A percentile compares a stretch with the other conserved stretches of the same genome.
phyloP scores from a whole-genome alignment of 2,113 vertebrate species.

The Brachyistius frenatus region DNA sequence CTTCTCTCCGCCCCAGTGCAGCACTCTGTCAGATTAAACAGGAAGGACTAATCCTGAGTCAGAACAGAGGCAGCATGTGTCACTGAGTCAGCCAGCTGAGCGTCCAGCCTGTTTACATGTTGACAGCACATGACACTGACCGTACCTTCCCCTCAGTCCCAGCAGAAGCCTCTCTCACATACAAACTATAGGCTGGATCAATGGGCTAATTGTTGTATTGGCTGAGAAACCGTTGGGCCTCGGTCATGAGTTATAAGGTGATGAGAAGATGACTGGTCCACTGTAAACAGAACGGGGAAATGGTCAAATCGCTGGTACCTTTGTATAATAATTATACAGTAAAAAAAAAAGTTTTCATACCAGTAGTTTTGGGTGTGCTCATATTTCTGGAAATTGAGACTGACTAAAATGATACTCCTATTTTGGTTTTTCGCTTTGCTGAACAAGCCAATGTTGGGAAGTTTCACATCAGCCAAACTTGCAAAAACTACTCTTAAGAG shows the following conservation, averaged over 20 bases:
- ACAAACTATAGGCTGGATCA: conserved; percentile 59
- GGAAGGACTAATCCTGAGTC: conserved; percentile 61
- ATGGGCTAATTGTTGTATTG: conserved; percentile 59
- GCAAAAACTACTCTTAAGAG: conserved; percentile 1
- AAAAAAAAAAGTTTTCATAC: too few species aligned
- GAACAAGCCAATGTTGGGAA: neutral
- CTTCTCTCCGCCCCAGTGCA: neutral
- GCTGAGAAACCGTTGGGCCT: conserved; percentile 29
- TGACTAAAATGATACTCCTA: neutral
- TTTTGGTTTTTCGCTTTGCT: conserved; percentile 9
- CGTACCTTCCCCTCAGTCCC: conserved; percentile 39
- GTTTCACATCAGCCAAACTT: conserved; percentile 18
- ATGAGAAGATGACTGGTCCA: conserved; percentile 42
- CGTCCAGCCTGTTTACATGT: conserved; percentile 66
- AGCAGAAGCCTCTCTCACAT: conserved; percentile 22
- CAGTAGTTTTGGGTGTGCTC: neutral
- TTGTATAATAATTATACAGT: neutral
- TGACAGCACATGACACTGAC: conserved; percentile 67
- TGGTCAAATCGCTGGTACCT: neutral
- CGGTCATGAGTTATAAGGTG: conserved; percentile 61
- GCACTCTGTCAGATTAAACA: conserved; percentile 14
- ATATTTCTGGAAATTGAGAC: conserved; percentile 11
- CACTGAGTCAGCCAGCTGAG: conserved; percentile 63
- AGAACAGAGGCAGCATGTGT: conserved; percentile 60
- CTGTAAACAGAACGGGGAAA: conserved; percentile 4